A percentile compares a stretch with the other conserved stretches of the same genome.
Evolutionary conservation across 1,140 invertebrate genomes (phyloP).

Genomic region (Cyrtorhinus lividipennis): DNA sequence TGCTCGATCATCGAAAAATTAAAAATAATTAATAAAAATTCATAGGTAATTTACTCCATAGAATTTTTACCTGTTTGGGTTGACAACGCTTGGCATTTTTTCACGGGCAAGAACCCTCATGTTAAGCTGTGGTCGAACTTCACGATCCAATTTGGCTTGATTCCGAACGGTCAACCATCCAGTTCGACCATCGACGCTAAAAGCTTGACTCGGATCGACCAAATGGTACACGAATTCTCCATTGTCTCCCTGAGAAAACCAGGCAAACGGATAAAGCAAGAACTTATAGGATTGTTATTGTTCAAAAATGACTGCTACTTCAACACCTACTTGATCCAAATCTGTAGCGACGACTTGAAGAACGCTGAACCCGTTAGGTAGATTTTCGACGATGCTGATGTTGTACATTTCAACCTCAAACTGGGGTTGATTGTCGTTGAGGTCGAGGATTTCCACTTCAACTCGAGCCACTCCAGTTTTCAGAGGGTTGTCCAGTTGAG

Average conservation of each 20-base stretch:
- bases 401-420: constrained; percentile 81
- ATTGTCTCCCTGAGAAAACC: constrained; percentile 50
- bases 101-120: constrained; percentile 64
- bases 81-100: constrained; percentile 42
- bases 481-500: constrained; percentile 59
- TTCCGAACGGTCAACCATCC: constrained; percentile 76
- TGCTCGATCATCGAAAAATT: not conserved
- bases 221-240: constrained; percentile 67
- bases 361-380: constrained; percentile 70
- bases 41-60: too few species aligned
- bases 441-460: constrained; percentile 60
- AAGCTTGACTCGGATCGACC: constrained; percentile 55
- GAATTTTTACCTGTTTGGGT: not conserved
- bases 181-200: constrained; percentile 56
- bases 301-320: not conserved
- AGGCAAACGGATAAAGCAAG: not conserved
- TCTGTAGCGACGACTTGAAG: constrained; percentile 65
- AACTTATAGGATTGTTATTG: not conserved
- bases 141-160: constrained; percentile 61
- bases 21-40: not conserved
- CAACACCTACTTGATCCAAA: constrained; percentile 44
- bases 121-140: constrained; percentile 47
- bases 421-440: constrained; percentile 70
- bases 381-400: constrained; percentile 79
- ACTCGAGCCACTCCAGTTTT: constrained; percentile 55